phyloP scores from a whole-genome alignment of 1,140 invertebrate genomes.

The Tyrophagus putrescentiae region DNA sequence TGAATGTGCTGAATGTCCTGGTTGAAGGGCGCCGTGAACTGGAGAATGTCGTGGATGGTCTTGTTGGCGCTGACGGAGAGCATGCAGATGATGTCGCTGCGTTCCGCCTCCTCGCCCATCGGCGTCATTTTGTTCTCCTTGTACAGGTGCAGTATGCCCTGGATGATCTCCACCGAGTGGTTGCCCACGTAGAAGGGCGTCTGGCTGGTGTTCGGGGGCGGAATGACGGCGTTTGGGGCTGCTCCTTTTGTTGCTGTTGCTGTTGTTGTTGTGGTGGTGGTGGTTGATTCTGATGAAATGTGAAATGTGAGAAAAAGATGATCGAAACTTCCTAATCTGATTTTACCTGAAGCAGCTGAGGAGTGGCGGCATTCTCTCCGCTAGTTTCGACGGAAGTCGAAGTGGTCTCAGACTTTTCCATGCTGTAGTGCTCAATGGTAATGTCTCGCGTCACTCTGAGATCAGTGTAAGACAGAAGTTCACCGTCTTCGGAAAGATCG shows the following conservation, averaged over 20 bases:
- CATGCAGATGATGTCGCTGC: conserved; percentile 73
- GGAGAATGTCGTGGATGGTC: conserved; percentile 79
- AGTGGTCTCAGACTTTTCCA: not conserved
- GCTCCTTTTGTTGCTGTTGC: no score
- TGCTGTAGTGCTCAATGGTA: conserved; percentile 43
- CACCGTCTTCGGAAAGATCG: not conserved
- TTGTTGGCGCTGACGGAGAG: conserved; percentile 79
- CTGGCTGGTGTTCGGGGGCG: conserved; percentile 21
- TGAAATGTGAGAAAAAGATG: not conserved
- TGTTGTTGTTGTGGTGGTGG: no score
- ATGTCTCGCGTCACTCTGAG: conserved; percentile 45
- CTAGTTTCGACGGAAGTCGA: not conserved
- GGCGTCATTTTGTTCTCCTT: conserved; percentile 62
- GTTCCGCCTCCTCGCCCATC: conserved; percentile 35
- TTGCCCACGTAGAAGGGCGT: conserved; percentile 78
- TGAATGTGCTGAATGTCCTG: conserved; percentile 74
- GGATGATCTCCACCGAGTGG: conserved; percentile 87
- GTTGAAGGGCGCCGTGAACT: conserved; percentile 83
- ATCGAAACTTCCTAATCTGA: not conserved
- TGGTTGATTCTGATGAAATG: conserved; percentile 3
- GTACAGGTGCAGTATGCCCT: conserved; percentile 87
- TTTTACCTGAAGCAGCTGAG: not conserved
- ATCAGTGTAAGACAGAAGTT: conserved; percentile 34
- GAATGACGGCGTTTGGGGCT: not conserved
- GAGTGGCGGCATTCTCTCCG: not conserved